phyloP scores from a whole-genome alignment of 2,888 invertebrate genomes.

The Panopea generosa region DNA sequence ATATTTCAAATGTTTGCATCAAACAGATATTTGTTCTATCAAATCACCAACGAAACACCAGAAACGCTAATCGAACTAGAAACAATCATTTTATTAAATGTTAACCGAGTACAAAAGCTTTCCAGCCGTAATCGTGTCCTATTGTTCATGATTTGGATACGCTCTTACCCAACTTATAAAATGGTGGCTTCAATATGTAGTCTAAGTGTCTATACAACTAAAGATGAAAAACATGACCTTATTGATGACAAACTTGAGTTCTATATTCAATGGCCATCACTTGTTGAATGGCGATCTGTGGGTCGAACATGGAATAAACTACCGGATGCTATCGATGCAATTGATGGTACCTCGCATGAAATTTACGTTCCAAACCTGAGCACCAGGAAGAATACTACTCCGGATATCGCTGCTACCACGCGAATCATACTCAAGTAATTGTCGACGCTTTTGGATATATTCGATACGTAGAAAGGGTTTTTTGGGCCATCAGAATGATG shows the following conservation, averaged over 20 bases:
- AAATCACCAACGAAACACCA: conserved; percentile 10
- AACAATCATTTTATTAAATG: not conserved
- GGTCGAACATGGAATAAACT: conserved; percentile 10
- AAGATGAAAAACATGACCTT: no score
- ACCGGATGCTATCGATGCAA: conserved; percentile 14
- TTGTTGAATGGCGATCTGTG: not conserved
- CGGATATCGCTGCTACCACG: conserved; percentile 19
- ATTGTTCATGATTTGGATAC: no score
- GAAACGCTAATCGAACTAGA: not conserved
- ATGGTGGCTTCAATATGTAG: no score
- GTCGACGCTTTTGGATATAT: conserved; percentile 9
- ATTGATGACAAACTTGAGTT: no score
- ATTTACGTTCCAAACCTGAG: conserved; percentile 1
- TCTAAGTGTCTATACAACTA: no score
- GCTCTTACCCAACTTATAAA: no score
- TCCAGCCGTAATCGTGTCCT: no score
- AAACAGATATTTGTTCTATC: conserved; percentile 2
- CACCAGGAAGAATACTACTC: conserved; percentile 13
- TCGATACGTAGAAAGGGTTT: conserved; percentile 23
- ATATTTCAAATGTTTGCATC: not conserved
- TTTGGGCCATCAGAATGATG: conserved; percentile 25
- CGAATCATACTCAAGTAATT: conserved; percentile 18
- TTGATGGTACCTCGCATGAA: conserved; percentile 21
- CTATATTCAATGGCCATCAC: not conserved
- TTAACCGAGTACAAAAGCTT: no score